phyloP scores from a whole-genome alignment of 2,797 vertebrate genomes.

The Gymnothorax javanicus region DNA sequence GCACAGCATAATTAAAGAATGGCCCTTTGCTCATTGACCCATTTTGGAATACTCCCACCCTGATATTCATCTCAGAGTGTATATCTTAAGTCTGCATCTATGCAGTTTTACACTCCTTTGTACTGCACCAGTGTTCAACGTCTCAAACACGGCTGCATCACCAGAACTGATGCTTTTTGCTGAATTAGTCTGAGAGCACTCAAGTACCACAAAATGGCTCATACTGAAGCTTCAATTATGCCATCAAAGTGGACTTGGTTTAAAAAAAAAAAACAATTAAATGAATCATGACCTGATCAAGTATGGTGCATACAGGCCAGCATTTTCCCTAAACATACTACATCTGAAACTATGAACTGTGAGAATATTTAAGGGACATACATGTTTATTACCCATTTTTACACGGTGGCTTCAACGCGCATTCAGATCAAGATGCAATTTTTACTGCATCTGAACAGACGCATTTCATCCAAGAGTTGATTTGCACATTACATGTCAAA shows the following conservation, averaged over 20 bases:
- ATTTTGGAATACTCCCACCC: background rate
- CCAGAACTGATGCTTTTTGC: background rate
- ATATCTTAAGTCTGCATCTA: background rate
- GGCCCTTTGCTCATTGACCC: background rate
- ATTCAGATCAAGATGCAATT: background rate
- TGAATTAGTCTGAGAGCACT: background rate
- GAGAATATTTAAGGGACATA: background rate
- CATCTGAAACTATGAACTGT: background rate
- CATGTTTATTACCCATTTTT: background rate
- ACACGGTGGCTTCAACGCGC: background rate
- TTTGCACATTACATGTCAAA: background rate
- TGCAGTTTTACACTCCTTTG: background rate
- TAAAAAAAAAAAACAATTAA: background rate
- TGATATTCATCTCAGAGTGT: background rate
- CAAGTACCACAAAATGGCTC: background rate
- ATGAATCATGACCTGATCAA: background rate
- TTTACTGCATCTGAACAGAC: background rate
- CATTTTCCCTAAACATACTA: background rate
- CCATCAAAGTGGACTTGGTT: constrained; percentile 17
- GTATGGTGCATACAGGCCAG: background rate
- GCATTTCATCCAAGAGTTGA: background rate
- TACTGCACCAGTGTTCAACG: background rate
- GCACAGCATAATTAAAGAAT: background rate
- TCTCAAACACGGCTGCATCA: background rate
- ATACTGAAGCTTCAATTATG: constrained; percentile 13